Evolutionary conservation across 2,113 vertebrate genomes (phyloP).

Genomic region (Equus quagga): DNA sequence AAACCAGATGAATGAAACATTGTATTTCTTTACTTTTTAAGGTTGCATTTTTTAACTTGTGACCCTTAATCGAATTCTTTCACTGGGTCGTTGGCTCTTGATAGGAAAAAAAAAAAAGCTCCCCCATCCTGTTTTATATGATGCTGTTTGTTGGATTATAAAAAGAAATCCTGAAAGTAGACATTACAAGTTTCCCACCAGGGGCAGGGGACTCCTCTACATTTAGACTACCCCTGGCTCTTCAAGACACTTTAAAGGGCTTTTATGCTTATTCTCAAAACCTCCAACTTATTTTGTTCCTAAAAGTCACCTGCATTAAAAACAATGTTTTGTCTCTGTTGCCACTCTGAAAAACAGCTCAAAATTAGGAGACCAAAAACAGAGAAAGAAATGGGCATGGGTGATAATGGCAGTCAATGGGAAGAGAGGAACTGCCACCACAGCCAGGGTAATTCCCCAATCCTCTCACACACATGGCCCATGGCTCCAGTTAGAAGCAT

Average conservation of each 20-base stretch:
- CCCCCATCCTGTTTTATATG: neutral
- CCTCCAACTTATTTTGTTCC: conserved; percentile 6
- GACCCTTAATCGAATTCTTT: conserved; percentile 65
- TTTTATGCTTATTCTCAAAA: conserved; percentile 56
- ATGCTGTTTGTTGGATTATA: conserved; percentile 39
- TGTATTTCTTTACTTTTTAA: conserved; percentile 55
- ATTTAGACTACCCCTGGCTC: neutral
- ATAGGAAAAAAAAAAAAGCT: neutral
- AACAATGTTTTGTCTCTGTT: conserved; percentile 46
- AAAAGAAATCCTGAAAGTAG: conserved; percentile 57
- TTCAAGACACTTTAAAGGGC: conserved; percentile 53
- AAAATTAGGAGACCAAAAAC: conserved; percentile 39
- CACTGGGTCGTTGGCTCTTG: neutral
- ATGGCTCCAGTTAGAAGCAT: neutral
- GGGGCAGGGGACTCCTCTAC: neutral
- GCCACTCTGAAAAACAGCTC: conserved; percentile 16
- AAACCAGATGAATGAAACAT: conserved; percentile 54
- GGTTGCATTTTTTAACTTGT: neutral
- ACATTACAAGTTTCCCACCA: neutral
- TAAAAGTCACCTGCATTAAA: conserved; percentile 45
- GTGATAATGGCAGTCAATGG: neutral
- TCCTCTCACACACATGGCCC: neutral
- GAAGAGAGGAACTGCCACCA: neutral
- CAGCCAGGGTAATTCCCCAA: neutral
- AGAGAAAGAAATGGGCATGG: conserved; percentile 29